Conservation (phyloP, 1,140 invertebrate species). For the Drosophila yakuba region DNA sequence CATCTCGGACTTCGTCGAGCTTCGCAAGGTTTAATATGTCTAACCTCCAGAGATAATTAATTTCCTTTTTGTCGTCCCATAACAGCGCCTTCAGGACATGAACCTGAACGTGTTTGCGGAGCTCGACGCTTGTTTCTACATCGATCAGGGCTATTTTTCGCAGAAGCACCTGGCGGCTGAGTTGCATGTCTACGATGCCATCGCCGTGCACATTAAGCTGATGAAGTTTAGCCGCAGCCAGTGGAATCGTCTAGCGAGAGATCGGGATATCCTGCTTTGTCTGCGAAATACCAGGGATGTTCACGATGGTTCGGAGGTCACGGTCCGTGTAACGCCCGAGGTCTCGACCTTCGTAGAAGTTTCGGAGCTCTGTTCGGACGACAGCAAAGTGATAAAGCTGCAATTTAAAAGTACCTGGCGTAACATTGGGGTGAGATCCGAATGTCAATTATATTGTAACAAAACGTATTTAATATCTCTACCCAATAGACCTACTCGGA, state of each 20-base stretch:
- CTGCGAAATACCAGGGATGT: constrained; percentile 45
- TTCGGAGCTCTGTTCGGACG: constrained; percentile 59
- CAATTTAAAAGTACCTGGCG: constrained; percentile 64
- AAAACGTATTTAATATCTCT: background rate
- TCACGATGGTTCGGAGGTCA: constrained; percentile 25
- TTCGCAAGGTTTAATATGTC: constrained; percentile 55
- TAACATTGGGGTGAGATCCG: constrained; percentile 59
- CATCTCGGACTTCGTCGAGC: constrained; percentile 55
- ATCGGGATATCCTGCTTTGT: constrained; percentile 62
- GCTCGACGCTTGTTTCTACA: constrained; percentile 69
- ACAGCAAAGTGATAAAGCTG: constrained; percentile 42
- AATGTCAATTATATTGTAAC: too few species aligned
- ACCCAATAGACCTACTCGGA: constrained; percentile 57
- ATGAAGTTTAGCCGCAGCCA: constrained; percentile 55
- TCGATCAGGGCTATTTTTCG: constrained; percentile 77
- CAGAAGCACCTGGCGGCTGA: constrained; percentile 71
- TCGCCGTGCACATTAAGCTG: constrained; percentile 62
- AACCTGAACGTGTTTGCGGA: constrained; percentile 78
- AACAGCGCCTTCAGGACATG: constrained; percentile 57
- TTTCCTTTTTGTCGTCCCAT: background rate
- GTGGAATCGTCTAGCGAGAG: constrained; percentile 74
- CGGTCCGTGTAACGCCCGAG: constrained; percentile 65
- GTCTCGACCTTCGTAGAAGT: constrained; percentile 69
- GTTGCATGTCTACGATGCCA: constrained; percentile 63
- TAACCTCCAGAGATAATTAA: background rate